Percentiles rank a stretch among this genome's conserved stretches.
Evolutionary conservation across 2,888 invertebrate species (phyloP).

Genomic region (Allygus modestus): DNA sequence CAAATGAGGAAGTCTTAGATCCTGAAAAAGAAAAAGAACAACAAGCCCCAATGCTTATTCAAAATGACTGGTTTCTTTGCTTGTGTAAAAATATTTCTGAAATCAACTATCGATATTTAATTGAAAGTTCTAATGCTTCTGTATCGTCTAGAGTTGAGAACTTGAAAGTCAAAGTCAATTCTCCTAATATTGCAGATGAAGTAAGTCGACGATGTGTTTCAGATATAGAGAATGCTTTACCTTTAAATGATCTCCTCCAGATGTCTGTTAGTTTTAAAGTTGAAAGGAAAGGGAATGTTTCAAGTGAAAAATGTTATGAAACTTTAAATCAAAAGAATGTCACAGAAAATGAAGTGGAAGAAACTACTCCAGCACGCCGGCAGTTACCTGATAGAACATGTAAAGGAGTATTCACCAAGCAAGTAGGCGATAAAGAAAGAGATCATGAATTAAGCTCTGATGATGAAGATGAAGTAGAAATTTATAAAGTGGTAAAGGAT

Average conservation of each 20-base stretch:
- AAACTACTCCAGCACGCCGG: background rate
- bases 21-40: background rate
- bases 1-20: background rate
- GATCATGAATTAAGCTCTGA: background rate
- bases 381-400: constrained; percentile 39
- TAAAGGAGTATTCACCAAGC: constrained; percentile 16
- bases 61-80: background rate
- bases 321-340: background rate
- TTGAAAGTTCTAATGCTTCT: background rate
- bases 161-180: background rate
- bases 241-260: background rate
- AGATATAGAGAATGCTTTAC: background rate
- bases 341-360: background rate
- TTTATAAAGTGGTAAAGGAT: background rate
- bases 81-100: constrained; percentile 26
- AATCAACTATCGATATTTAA: constrained; percentile 14
- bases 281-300: background rate
- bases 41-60: background rate
- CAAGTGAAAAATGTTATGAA: background rate
- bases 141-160: background rate
- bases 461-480: background rate
- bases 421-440: background rate
- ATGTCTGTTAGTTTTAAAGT: background rate
- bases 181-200: background rate
- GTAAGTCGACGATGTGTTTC: background rate